phyloP scores from a whole-genome alignment of 1,140 invertebrate genomes.

The Leptinotarsa undecemlineata region DNA sequence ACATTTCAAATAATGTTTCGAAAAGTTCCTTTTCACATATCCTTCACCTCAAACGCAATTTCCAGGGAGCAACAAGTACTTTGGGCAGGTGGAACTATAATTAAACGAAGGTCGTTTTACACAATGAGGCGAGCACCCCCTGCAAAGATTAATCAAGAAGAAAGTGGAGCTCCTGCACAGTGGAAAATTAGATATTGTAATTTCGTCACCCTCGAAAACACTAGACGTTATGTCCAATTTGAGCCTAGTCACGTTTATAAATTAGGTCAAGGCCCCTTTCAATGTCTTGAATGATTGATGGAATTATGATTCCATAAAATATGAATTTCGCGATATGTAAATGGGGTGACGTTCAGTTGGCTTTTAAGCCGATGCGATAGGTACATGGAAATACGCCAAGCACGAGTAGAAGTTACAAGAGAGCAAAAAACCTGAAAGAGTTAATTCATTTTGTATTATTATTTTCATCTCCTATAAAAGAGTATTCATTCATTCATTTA shows the following conservation, averaged over 20 bases:
- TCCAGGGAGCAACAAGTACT: constrained; percentile 14
- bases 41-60: background rate
- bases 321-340: background rate
- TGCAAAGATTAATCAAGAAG: constrained; percentile 30
- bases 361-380: background rate
- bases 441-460: background rate
- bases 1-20: too few relatives aligned
- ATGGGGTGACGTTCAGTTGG: too few relatives aligned
- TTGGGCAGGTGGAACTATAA: constrained; percentile 5
- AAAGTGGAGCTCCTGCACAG: constrained; percentile 22
- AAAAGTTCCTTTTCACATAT: background rate
- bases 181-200: constrained; percentile 33
- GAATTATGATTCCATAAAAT: background rate
- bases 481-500: background rate
- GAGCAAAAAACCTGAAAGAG: too few relatives aligned
- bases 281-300: background rate
- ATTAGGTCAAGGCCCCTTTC: constrained; percentile 20
- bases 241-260: constrained; percentile 7
- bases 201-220: constrained; percentile 26
- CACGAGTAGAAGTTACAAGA: background rate
- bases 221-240: constrained; percentile 22
- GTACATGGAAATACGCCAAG: background rate
- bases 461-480: background rate
- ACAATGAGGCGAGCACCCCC: constrained; percentile 19
- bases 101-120: constrained; percentile 1